Evolutionary conservation across 2,888 invertebrate species (phyloP).

Genomic region (Pandemis heparana): DNA sequence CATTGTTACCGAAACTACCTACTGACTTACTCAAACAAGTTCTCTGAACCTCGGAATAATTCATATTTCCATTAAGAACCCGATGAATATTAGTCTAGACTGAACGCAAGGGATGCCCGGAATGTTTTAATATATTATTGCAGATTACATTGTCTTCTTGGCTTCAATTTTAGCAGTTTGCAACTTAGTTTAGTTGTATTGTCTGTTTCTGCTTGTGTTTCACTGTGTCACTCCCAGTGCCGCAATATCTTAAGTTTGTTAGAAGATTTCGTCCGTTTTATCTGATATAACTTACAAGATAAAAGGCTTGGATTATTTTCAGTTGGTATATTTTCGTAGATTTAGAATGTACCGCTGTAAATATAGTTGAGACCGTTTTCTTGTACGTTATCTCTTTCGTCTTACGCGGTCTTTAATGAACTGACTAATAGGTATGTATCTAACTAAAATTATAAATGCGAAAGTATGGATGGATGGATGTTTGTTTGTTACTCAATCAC

Average conservation of each 20-base stretch:
- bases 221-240: background rate
- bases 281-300: too few relatives aligned
- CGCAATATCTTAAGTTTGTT: background rate
- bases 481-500: too few relatives aligned
- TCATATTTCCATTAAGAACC: constrained; percentile 57
- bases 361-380: too few relatives aligned
- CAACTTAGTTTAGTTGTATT: background rate
- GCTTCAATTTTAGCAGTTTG: background rate
- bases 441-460: too few relatives aligned
- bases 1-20: constrained; percentile 1
- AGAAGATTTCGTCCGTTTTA: background rate
- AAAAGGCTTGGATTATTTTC: too few relatives aligned
- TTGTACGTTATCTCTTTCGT: too few relatives aligned
- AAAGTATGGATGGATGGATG: too few relatives aligned
- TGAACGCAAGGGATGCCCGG: constrained; percentile 22
- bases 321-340: too few relatives aligned
- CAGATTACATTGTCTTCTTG: constrained; percentile 10
- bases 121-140: constrained; percentile 17
- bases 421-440: too few relatives aligned
- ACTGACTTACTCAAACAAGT: constrained; percentile 35
- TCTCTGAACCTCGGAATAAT: constrained; percentile 51
- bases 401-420: too few relatives aligned
- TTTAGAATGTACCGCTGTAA: too few relatives aligned
- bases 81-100: constrained; percentile 53
- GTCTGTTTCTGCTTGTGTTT: background rate